Percentiles rank a stretch among this genome's conserved stretches.
Conservation (phyloP, 2,113 vertebrate species). For the Diphyllodes magnificus region DNA sequence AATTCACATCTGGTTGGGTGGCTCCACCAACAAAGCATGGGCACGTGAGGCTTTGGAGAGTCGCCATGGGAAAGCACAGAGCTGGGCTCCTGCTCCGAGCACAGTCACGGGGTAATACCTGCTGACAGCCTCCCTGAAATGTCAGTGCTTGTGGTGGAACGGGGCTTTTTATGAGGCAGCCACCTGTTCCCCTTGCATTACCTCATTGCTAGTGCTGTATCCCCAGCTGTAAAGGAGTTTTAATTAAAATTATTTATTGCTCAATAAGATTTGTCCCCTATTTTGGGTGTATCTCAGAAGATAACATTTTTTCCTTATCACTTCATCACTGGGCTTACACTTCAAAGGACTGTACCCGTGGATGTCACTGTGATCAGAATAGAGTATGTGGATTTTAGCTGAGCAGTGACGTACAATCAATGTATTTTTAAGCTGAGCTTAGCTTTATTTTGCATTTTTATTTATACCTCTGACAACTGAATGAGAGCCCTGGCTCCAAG, state of each 20-base stretch:
- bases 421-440: constrained; percentile 16
- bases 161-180: neutral
- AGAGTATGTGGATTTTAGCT: neutral
- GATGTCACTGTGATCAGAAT: neutral
- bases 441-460: neutral
- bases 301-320: neutral
- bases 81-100: neutral
- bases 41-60: neutral
- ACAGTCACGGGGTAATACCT: neutral
- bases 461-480: constrained; percentile 7
- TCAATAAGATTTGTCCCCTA: neutral
- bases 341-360: neutral
- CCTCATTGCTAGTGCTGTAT: neutral
- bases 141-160: neutral
- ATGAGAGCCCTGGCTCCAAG: neutral
- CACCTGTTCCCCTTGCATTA: constrained; percentile 7
- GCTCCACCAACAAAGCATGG: neutral
- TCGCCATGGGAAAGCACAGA: neutral
- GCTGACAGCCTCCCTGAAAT: constrained; percentile 17
- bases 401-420: neutral
- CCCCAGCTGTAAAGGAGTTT: neutral
- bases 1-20: neutral
- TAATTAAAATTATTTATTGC: constrained; percentile 4
- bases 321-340: neutral
- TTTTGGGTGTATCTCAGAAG: neutral